Base-by-base conservation (phyloP, 2,113 vertebrate species). In the Phalacrocorax carbo region DNA sequence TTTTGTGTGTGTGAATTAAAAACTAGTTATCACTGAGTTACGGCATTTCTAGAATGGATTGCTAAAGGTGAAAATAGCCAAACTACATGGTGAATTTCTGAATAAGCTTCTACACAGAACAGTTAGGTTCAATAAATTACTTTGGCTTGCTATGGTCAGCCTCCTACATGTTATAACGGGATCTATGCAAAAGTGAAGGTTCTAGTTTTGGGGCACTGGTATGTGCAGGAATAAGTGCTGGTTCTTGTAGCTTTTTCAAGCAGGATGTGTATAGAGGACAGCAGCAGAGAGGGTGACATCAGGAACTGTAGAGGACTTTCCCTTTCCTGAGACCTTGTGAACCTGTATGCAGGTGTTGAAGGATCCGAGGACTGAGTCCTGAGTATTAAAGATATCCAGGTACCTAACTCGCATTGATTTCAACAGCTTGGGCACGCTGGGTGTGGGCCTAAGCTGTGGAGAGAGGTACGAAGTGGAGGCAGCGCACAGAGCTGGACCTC, bases 301-400 rank as follows among this genome's bases (percentile, higher is more conserved):
- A 60, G 34, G 40, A 96, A 40, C 34, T 79, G 48, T 16, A 57
- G 27, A 79, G 38, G 42, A 86, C 38, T 89, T 16, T 0, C 19
- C 32, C 15, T 36, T 86, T 94, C 89, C 96, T 96, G 93, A 91
- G 93, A 93, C 68, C 18, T 58, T 64, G 29, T 62, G 51, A 73
- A 70, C 15, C 26, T 4, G 1, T 48, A 58, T 7, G 18, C 16
- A 75, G 52, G 23, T 30, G 73, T 0, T 62, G 58, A 84, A 75
- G 57, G 49, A 68, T 48, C 94, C 64, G 66, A 71, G 49, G 42
- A 62, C 60, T 1, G 29, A 79, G 40, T 55, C 57, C 61, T 68
- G 55, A 68, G 65, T 52, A 34, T 57, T 76, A n/a, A 64, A 87
- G 60, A 61, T 22, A 32, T 19, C 13, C 66, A 76, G 26, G n/a